Evolutionary conservation across 2,797 vertebrate genomes (phyloP).

Genomic region (Ceryle rudis): DNA sequence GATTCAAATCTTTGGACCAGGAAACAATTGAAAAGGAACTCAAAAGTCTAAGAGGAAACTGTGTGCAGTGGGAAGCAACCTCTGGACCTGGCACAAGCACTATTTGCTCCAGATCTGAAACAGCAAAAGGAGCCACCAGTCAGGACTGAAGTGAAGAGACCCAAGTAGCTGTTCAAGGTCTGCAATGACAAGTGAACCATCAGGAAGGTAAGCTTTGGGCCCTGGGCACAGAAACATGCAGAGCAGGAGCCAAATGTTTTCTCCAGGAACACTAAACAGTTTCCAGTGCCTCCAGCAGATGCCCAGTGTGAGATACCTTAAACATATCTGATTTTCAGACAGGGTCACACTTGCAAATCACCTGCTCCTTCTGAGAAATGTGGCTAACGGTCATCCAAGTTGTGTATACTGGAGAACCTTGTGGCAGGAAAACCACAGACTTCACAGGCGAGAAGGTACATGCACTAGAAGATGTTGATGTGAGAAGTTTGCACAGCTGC

Average conservation of each 20-base stretch:
- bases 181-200: neutral
- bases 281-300: neutral
- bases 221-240: neutral
- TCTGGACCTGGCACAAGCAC: neutral
- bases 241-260: neutral
- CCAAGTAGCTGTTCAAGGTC: neutral
- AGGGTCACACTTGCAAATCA: neutral
- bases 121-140: neutral
- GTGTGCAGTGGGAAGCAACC: neutral
- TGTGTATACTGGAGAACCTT: neutral
- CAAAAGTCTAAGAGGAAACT: neutral
- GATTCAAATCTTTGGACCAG: neutral
- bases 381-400: neutral
- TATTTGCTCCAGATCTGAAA: neutral
- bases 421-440: neutral
- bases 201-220: neutral
- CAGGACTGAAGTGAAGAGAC: neutral
- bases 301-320: neutral
- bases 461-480: neutral
- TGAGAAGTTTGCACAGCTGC: constrained; percentile 53
- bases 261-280: neutral
- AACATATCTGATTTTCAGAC: neutral
- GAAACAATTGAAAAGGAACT: neutral
- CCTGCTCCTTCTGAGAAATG: neutral
- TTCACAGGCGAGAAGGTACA: neutral